Evolutionary conservation across 2,888 invertebrate genomes (phyloP), one percentile per base, ranked within the genome.

Genomic region (Sesia bembeciformis): DNA sequence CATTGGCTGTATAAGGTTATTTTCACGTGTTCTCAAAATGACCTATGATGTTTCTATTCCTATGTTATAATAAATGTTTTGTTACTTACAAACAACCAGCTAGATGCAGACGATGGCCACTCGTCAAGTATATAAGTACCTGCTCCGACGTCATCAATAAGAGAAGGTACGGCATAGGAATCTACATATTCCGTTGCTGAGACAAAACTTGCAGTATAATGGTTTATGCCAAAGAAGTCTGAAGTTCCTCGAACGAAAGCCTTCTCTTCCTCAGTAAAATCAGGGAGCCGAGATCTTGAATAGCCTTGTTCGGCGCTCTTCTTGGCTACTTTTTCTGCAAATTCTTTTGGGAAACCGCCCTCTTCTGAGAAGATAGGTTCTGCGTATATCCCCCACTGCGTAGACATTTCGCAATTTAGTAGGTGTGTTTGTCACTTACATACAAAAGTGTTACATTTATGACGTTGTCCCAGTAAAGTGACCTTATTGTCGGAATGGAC

Each of bases 281-380:
- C 68, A 3, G 91, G 91, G 5, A 92, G 68, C 53, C 91, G 73
- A 39, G 90, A 90, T 54, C 67, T 67, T 0, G 63, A 55, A 55
- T 75, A 88, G 0, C 90, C 90, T 70, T 92, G 90, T 50, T 76
- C 66, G 3, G 63, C 64, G 59, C 91, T 91, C 57, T 81, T 90
- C 49, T 75, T 68, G 1, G 75, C 84, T 2, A 92, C 74, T 4
- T 77, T 64, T 42, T 78, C 62, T 52, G 84, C 78, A 55, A 90
- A 79, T 3, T 84, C 66, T 3, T 79, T 66, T 0, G 91, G 91
- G 59, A 89, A 91, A 41, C 90, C 90, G 0, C 91, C 91, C 7
- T 76, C 63, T 0, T 63, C 56, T 0, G 81, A 23, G 23, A 23
- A 74, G 90, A 91, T 87, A 0, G 90, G 90, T 60, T 90, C 78